Conservation (phyloP, 1,140 invertebrate species). For the Oscheius sp. region DNA sequence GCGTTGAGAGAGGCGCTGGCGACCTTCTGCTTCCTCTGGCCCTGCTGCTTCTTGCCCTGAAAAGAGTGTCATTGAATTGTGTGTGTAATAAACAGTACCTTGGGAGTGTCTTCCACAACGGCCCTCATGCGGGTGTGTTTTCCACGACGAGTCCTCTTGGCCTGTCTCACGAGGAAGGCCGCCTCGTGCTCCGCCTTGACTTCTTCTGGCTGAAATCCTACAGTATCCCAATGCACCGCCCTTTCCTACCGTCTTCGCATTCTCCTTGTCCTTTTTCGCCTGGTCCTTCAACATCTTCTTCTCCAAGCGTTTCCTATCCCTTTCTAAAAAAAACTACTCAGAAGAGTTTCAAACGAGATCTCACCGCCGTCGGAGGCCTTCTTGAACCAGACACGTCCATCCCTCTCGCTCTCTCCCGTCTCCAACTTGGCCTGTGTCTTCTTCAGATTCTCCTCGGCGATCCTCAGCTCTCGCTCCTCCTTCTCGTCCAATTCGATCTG, state of each 20-base stretch:
- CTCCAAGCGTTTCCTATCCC: constrained; percentile 27
- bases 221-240: too few relatives aligned
- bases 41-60: neutral
- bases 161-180: constrained; percentile 47
- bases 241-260: constrained; percentile 45
- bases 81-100: neutral
- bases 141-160: constrained; percentile 26
- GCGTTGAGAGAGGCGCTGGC: neutral
- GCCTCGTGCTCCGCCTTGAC: constrained; percentile 32
- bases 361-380: constrained; percentile 60
- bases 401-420: constrained; percentile 62
- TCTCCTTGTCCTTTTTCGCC: constrained; percentile 34
- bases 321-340: constrained; percentile 16
- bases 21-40: neutral
- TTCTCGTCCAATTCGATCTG: constrained; percentile 79
- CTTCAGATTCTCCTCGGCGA: constrained; percentile 79
- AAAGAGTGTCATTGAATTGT: neutral
- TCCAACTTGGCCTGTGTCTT: constrained; percentile 74
- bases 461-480: constrained; percentile 76
- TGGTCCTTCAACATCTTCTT: constrained; percentile 20
- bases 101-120: constrained; percentile 3
- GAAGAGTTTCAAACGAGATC: neutral
- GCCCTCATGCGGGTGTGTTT: constrained; percentile 19
- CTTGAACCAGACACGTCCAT: constrained; percentile 81
- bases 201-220: constrained; percentile 44